A percentile compares a stretch with the other conserved stretches of the same genome.
These are phyloP conservation scores for Coluber constrictor DNA, from an alignment of 2,797 vertebrate species.

Conservation along the genomic window DNA sequence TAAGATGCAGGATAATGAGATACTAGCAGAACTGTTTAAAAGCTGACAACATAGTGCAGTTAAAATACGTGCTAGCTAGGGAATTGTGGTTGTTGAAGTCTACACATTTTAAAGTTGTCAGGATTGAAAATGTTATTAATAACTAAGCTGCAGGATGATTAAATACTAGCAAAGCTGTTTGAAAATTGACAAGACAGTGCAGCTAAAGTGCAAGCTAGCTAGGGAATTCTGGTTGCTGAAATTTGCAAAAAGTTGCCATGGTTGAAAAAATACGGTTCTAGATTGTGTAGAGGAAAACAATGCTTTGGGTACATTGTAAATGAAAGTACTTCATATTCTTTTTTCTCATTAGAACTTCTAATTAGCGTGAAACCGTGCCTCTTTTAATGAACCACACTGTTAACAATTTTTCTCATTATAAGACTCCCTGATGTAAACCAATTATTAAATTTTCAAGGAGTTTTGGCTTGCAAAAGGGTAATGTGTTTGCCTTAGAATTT, in stretches of 20 bases:
- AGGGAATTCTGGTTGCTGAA: not conserved
- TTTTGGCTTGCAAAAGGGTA: conserved; percentile 43
- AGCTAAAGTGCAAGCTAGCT: not conserved
- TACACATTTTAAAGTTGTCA: not conserved
- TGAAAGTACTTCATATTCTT: not conserved
- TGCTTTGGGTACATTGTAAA: not conserved
- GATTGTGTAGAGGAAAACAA: not conserved
- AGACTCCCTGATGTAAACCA: conserved; percentile 53
- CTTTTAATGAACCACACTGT: conserved; percentile 51
- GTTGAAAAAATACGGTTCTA: not conserved
- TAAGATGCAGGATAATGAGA: not conserved
- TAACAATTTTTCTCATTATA: conserved; percentile 61
- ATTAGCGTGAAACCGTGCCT: conserved; percentile 31
- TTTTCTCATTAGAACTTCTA: conserved; percentile 21
- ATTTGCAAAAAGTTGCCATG: not conserved
- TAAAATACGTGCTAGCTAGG: not conserved
- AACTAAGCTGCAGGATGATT: not conserved
- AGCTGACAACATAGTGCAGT: not conserved
- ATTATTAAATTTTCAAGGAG: conserved; percentile 52
- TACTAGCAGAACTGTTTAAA: not conserved
- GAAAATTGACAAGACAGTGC: not conserved
- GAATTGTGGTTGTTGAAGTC: not conserved
- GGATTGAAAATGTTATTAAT: not conserved
- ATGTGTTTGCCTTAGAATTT: conserved; percentile 16
- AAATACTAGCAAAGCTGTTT: not conserved